phyloP scores from a whole-genome alignment of 2,888 invertebrate species.

The Apamea crenata region DNA sequence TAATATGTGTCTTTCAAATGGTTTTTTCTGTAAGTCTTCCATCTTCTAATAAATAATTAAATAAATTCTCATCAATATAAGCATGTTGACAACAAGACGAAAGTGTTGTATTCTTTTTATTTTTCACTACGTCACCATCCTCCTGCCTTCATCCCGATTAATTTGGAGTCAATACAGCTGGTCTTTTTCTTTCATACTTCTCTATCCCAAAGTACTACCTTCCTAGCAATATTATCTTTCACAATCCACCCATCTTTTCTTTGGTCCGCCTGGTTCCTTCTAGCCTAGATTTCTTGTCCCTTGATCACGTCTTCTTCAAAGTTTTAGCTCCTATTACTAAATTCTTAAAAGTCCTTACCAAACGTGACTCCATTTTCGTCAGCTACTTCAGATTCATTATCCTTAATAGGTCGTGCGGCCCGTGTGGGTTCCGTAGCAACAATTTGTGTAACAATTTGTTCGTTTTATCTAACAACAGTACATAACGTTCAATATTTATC shows the following conservation, averaged over 20 bases:
- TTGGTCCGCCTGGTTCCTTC: not conserved
- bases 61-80: not conserved
- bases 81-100: not conserved
- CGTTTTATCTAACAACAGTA: conserved; percentile 64
- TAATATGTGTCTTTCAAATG: not conserved
- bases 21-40: not conserved
- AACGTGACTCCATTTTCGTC: conserved; percentile 12
- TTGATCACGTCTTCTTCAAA: not conserved
- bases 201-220: not conserved
- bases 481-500: conserved; percentile 67
- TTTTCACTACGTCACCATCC: not conserved
- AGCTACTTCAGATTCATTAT: conserved; percentile 22
- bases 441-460: conserved; percentile 71
- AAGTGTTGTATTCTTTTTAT: not conserved
- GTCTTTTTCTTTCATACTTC: not conserved
- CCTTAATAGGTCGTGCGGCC: conserved; percentile 38
- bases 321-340: not conserved
- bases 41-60: not conserved
- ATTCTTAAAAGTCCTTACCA: not conserved
- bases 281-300: not conserved
- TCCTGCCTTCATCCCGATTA: too few species aligned
- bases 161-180: not conserved
- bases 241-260: not conserved
- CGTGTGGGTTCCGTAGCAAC: conserved; percentile 36
- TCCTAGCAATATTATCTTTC: not conserved